Evolutionary conservation across 1,140 invertebrate species (phyloP).

Genomic region (Sminthurides bifidus): DNA sequence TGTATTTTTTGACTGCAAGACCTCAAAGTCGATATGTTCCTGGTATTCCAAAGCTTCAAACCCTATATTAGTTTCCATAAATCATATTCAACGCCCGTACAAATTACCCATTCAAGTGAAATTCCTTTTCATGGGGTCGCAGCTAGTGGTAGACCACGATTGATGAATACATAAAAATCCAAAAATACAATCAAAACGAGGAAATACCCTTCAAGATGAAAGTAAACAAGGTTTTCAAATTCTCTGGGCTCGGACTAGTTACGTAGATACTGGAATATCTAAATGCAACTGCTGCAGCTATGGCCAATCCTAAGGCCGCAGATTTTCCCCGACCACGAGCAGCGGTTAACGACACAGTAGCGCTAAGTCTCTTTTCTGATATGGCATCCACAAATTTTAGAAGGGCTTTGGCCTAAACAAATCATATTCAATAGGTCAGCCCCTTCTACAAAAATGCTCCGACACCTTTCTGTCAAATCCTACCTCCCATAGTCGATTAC

Average conservation of each 20-base stretch:
- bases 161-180: not conserved
- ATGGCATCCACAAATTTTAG: slow-evolving; percentile 90
- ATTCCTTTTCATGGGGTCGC: too few species aligned
- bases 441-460: not conserved
- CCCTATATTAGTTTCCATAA: slow-evolving; percentile 40
- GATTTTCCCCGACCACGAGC: slow-evolving; percentile 96
- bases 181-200: not conserved
- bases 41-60: slow-evolving; percentile 91
- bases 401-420: slow-evolving; percentile 61
- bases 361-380: slow-evolving; percentile 78
- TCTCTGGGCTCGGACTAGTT: slow-evolving; percentile 94
- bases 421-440: not conserved
- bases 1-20: slow-evolving; percentile 89
- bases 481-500: not conserved
- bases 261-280: slow-evolving; percentile 98
- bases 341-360: slow-evolving; percentile 90
- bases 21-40: slow-evolving; percentile 91
- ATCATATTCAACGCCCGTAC: too few species aligned
- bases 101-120: too few species aligned
- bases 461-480: not conserved
- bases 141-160: too few species aligned
- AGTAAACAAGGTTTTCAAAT: slow-evolving; percentile 95
- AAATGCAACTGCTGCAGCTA: slow-evolving; percentile 69
- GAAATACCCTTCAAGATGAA: slow-evolving; percentile 77
- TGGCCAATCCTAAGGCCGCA: slow-evolving; percentile 87